Base-by-base conservation (phyloP, 2,797 vertebrate genomes). In the Megalops cyprinoides region DNA sequence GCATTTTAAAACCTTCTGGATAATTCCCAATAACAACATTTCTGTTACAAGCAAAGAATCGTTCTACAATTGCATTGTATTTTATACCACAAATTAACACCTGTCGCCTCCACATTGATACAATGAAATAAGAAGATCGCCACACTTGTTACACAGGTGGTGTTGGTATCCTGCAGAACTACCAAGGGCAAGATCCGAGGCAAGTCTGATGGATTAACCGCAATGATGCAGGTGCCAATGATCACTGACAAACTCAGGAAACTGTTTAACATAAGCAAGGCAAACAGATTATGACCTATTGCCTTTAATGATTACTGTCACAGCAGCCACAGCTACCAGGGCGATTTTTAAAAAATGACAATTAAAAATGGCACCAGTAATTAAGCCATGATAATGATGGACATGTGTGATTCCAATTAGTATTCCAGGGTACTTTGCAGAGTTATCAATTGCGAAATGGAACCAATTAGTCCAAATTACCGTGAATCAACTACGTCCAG, bases 331-430 rank as follows among this genome's bases (percentile, higher is more conserved):
- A 69, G 37, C 39, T n/a, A 42, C 42, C 37, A 42, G n/a, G n/a
- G 34, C 42, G 69, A 69, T 69, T 69, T n/a, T n/a, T n/a, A n/a
- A n/a, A n/a, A n/a, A n/a, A n/a, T 42, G 65, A 23, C 65, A 69
- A 69, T 69, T 69, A 39, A 42, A 69, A 69, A 42, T 69, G 65
- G 3, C 9, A 37, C 34, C n/a, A 42, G 42, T 69, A 23, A 69
- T 42, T 69, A 42, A 23, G 34, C 65, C 65, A 42, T 69, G 65
- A 69, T 69, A 69, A 69, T 69, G 65, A 69, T 42, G 65, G 65
- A 69, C 65, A 69, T 9, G 65, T 37, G 23, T 6, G 42, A 69
- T 37, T 65, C 28, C 28, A 14, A 65, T 69, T 69, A 69, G 15
- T 69, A 69, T 69, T 69, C 37, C 20, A 69, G 34, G 65, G 65